phyloP scores from a whole-genome alignment of 2,113 vertebrate genomes.

The Lethenteron camtschaticum region DNA sequence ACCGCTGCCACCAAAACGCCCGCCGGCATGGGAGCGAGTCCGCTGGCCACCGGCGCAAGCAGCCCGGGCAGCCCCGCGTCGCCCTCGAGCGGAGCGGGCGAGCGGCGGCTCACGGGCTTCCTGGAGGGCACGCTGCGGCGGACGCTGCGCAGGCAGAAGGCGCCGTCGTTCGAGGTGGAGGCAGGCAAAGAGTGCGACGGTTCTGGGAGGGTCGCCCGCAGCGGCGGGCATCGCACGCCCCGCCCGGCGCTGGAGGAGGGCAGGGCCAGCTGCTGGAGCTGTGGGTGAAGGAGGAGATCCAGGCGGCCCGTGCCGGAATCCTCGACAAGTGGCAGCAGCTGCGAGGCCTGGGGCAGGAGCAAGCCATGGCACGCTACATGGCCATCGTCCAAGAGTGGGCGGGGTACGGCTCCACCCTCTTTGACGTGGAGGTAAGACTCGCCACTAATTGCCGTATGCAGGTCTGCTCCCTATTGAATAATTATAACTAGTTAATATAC shows the following conservation, averaged over 20 bases:
- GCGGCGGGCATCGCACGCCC: not conserved
- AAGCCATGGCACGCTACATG: constrained; percentile 80
- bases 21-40: too few species aligned
- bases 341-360: constrained; percentile 55
- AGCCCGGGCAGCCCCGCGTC: not conserved
- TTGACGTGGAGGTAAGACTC: constrained; percentile 54
- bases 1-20: constrained; percentile 43
- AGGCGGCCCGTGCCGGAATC: constrained; percentile 50
- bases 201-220: not conserved
- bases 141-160: constrained; percentile 57
- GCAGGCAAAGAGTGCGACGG: too few species aligned
- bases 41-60: too few species aligned
- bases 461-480: too few species aligned
- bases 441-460: not conserved
- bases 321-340: constrained; percentile 62
- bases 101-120: constrained; percentile 56
- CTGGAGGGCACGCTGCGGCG: constrained; percentile 55
- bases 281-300: constrained; percentile 79
- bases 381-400: constrained; percentile 62
- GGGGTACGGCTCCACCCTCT: constrained; percentile 65
- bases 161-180: constrained; percentile 46
- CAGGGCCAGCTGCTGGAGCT: constrained; percentile 74
- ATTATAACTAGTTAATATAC: too few species aligned
- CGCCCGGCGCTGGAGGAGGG: not conserved
- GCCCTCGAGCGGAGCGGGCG: constrained; percentile 22